Percentiles rank a stretch among this genome's conserved stretches.
phyloP scores from a whole-genome alignment of 2,113 vertebrate species.

The Vombatus ursinus region DNA sequence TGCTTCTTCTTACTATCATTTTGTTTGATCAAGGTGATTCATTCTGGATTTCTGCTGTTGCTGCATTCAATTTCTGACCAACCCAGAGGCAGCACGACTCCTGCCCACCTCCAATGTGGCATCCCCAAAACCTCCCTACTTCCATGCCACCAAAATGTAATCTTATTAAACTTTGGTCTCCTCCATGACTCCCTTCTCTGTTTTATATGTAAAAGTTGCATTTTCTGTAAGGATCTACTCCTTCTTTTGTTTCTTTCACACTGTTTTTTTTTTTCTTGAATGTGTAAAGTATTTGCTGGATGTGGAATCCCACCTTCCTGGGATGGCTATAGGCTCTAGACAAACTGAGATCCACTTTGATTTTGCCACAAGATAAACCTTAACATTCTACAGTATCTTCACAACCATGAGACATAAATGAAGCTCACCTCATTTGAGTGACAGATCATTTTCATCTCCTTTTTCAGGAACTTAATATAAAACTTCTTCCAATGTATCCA shows the following conservation, averaged over 20 bases:
- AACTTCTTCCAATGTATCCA: background rate
- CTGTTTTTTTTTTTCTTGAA: background rate
- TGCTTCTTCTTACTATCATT: background rate
- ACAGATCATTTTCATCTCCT: slow-evolving; percentile 2
- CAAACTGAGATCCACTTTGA: background rate
- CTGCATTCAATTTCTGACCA: background rate
- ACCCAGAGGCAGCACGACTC: background rate
- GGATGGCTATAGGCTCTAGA: background rate
- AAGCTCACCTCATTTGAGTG: background rate
- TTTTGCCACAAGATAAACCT: background rate
- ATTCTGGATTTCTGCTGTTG: background rate
- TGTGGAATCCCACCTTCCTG: background rate
- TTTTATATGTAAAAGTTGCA: background rate
- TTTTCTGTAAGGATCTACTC: background rate
- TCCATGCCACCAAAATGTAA: background rate
- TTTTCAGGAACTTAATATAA: slow-evolving; percentile 14
- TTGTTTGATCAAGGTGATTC: background rate
- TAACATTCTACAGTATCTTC: background rate
- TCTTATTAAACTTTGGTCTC: background rate
- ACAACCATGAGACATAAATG: background rate
- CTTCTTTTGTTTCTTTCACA: background rate
- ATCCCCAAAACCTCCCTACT: background rate
- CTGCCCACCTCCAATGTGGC: background rate
- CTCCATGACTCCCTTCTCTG: background rate
- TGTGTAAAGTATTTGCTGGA: background rate